Evolutionary conservation across 1,140 invertebrate species (phyloP).

Genomic region (Phymorhynchus buccinoides): DNA sequence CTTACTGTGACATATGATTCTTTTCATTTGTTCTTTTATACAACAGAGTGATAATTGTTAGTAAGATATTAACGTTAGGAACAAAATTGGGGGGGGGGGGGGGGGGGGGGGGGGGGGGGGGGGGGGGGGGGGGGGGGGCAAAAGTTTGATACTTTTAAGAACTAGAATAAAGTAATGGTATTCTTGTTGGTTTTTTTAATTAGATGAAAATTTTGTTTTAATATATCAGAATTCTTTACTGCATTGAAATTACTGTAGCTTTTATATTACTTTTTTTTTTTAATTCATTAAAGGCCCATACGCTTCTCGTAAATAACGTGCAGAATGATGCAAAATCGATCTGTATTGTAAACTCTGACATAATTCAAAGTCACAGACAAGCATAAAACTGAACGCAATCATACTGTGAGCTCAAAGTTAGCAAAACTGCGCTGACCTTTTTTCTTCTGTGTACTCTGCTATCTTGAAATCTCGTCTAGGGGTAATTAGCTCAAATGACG

Average conservation of each 20-base stretch:
- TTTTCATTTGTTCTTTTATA: no score
- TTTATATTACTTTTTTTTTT: neutral
- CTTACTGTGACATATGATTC: no score
- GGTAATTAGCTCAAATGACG: no score
- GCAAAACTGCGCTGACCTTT: no score
- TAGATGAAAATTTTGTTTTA: neutral
- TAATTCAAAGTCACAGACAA: neutral
- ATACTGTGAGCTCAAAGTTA: no score
- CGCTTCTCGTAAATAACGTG: no score
- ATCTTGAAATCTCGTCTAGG: no score
- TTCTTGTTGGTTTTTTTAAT: neutral
- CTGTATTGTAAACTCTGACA: neutral
- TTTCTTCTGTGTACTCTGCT: no score
- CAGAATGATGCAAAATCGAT: neutral
- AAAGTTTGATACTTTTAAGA: neutral
- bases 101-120: neutral
- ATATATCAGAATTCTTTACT: neutral
- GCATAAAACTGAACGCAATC: no score
- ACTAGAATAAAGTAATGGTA: neutral
- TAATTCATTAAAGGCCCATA: no score
- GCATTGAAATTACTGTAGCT: neutral
- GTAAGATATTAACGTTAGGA: no score
- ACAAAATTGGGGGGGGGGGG: neutral
- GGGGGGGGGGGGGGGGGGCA: neutral
- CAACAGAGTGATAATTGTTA: no score